These are phyloP conservation scores for Lapara coniferarum DNA, from an alignment of 2,888 invertebrate species.

Conservation along the genomic window DNA sequence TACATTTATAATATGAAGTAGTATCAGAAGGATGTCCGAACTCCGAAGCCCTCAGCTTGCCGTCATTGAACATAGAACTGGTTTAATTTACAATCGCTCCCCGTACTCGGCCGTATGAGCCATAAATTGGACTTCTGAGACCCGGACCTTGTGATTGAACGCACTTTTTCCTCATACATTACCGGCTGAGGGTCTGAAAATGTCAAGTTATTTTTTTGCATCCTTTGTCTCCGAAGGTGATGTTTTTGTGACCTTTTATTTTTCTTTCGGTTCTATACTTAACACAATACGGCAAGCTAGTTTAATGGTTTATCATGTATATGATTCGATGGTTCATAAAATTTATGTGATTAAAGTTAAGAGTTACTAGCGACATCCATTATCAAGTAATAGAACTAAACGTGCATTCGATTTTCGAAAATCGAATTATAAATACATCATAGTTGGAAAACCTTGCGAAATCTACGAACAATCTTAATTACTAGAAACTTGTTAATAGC, in stretches of 20 bases:
- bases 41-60: slow-evolving; percentile 48
- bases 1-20: too few species aligned
- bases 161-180: slow-evolving; percentile 34
- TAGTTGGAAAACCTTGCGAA: too few species aligned
- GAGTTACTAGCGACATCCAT: too few species aligned
- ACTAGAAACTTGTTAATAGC: too few species aligned
- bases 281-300: too few species aligned
- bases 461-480: too few species aligned
- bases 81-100: slow-evolving; percentile 59
- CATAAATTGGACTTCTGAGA: slow-evolving; percentile 53
- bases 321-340: too few species aligned
- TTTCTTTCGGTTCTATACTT: neutral
- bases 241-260: slow-evolving; percentile 13
- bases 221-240: slow-evolving; percentile 10
- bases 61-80: slow-evolving; percentile 57
- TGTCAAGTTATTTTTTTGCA: slow-evolving; percentile 17
- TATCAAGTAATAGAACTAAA: too few species aligned
- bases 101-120: slow-evolving; percentile 54
- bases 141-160: slow-evolving; percentile 20
- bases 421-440: too few species aligned
- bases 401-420: too few species aligned
- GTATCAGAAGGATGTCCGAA: slow-evolving; percentile 30
- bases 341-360: too few species aligned
- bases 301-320: too few species aligned
- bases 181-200: slow-evolving; percentile 21